These are phyloP conservation scores for Scylla paramamosain DNA, from an alignment of 1,140 invertebrate genomes.

Conservation along the genomic window DNA sequence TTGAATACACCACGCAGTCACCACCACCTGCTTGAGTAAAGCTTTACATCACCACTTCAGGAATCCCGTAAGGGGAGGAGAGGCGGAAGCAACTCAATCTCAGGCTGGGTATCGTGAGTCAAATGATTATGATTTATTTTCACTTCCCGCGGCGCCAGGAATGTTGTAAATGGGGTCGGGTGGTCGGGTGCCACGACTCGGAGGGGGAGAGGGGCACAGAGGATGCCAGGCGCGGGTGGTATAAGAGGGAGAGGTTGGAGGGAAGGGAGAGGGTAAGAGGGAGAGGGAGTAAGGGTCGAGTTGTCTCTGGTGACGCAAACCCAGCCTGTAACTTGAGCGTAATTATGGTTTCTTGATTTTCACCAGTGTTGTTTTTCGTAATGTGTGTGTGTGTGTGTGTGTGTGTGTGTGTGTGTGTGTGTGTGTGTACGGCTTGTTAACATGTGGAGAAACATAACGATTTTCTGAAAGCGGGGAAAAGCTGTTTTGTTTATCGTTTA, in stretches of 20 bases:
- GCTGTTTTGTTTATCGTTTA: too few species aligned
- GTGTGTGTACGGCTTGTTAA: background rate
- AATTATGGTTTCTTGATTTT: constrained; percentile 17
- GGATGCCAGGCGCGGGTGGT: background rate
- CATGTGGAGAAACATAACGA: too few species aligned
- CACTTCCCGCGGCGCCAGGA: background rate
- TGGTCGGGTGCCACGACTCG: background rate
- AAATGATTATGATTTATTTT: constrained; percentile 25
- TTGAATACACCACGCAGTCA: too few species aligned
- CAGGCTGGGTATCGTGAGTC: background rate
- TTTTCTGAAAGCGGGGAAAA: too few species aligned
- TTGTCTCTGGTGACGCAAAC: background rate
- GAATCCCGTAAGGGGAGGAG: background rate
- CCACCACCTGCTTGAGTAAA: too few species aligned
- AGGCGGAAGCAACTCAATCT: background rate
- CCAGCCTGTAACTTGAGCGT: background rate
- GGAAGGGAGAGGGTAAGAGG: background rate
- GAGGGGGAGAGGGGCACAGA: background rate
- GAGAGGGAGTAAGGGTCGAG: background rate
- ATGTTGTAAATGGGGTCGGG: constrained; percentile 26
- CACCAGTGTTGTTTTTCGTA: constrained; percentile 22
- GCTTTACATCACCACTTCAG: background rate
- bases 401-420: background rate
- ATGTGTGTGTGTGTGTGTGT: constrained; percentile 21
- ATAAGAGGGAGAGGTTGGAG: background rate